A percentile compares a stretch with the other conserved stretches of the same genome.
These are phyloP conservation scores for rat (Rattus norvegicus) DNA, from an alignment of 2,113 vertebrate species.

Conservation along the genomic window DNA sequence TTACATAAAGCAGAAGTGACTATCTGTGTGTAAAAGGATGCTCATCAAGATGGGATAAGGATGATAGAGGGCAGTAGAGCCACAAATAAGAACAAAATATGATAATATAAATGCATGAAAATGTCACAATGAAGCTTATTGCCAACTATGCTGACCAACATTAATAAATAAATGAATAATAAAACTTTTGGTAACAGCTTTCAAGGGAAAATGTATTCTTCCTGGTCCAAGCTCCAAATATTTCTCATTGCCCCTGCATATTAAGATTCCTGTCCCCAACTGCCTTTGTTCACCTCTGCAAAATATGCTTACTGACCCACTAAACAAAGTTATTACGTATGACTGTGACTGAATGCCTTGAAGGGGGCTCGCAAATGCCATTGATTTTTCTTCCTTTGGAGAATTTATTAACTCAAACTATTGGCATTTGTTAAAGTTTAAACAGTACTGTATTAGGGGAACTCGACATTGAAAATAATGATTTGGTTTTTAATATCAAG, in stretches of 20 bases:
- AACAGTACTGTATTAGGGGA: neutral
- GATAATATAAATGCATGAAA: neutral
- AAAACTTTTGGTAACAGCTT: neutral
- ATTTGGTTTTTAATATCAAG: neutral
- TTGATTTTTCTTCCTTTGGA: neutral
- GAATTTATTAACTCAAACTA: neutral
- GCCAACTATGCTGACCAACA: neutral
- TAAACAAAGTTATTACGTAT: neutral
- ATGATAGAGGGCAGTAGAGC: too few species aligned
- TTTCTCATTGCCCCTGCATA: neutral
- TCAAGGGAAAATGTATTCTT: neutral
- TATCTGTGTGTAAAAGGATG: neutral
- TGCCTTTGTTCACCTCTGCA: neutral
- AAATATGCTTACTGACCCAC: neutral
- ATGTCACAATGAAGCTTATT: neutral
- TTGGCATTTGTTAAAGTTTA: neutral
- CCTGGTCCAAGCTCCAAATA: neutral
- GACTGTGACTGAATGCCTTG: neutral
- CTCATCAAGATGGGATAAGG: too few species aligned
- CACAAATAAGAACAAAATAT: neutral
- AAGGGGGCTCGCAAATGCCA: constrained; percentile 18
- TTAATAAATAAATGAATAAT: neutral
- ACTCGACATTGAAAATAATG: constrained; percentile 13
- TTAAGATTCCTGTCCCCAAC: neutral
- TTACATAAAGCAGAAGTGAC: neutral